Base-by-base conservation (phyloP, 2,797 vertebrate genomes). In the Australoheros facetus region DNA sequence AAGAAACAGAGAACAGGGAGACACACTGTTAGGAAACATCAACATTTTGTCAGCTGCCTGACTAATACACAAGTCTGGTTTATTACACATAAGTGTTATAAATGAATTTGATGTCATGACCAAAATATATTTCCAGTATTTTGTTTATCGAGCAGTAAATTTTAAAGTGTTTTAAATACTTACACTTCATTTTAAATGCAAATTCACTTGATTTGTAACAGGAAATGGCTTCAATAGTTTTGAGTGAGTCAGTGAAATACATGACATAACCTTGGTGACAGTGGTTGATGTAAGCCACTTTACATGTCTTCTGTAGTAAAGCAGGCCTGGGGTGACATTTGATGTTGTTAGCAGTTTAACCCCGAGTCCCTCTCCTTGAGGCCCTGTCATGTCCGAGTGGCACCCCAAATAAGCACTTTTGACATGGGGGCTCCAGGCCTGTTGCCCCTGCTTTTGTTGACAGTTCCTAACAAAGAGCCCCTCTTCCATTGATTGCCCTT, bases 381-480 rank as follows among this genome's bases (percentile, higher is more conserved):
- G 89, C 88, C 89, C 90, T 87, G 89, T 93, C 92, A 91, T 93
- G 91, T 95, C 92, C 91, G 77, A 94, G 91, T 94, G 91, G 91
- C 92, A 95, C 90, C 91, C 89, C 87, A 94, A 94, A 92, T 94
- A 94, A 95, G 92, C 92, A 89, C 91, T 93, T 94, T 93, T 95
- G 94, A 95, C 93, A 94, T 82, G 58, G 87, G 84, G 81, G 84
- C 90, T 93, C 86, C 71, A 74, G 87, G 84, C 88, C 88, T 77
- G 80, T 66, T 77, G 89, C 82, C 92, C 88, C 83, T 89, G 89
- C 85, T 82, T 88, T 82, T 77, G 76, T 79, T 94, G 89, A 94
- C 93, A 93, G 87, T 88, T 91, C 80, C 78, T 87, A 87, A 94
- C 93, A 94, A 95, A 91, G 87, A 87, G 79, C 60, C 86, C 84